A percentile compares a stretch with the other conserved stretches of the same genome.
These are phyloP conservation scores for Semaprochilodus insignis DNA, from an alignment of 2,797 vertebrate species.

Conservation along the genomic window DNA sequence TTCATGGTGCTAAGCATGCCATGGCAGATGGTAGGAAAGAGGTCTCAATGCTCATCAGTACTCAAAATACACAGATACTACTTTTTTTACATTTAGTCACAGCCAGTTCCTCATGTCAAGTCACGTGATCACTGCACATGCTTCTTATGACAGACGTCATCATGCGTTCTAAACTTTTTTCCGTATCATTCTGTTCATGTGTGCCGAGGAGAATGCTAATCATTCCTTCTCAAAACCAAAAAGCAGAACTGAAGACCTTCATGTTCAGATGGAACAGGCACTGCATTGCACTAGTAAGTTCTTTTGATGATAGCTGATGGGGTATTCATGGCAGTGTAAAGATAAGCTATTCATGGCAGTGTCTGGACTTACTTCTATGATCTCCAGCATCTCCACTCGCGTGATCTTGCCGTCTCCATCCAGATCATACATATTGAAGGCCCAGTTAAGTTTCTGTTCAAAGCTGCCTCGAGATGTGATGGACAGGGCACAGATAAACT, in stretches of 20 bases:
- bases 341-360: neutral
- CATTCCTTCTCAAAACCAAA: neutral
- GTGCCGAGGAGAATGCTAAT: neutral
- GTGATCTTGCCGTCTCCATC: constrained; percentile 93
- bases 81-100: too few species aligned
- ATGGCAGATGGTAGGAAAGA: too few species aligned
- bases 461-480: constrained; percentile 92
- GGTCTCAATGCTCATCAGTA: too few species aligned
- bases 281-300: neutral
- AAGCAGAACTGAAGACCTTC: neutral
- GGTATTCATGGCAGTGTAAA: too few species aligned
- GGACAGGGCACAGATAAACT: constrained; percentile 92
- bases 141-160: too few species aligned
- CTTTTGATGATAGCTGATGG: neutral
- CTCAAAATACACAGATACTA: too few species aligned
- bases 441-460: constrained; percentile 93
- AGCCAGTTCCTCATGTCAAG: too few species aligned
- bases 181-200: too few species aligned
- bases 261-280: neutral
- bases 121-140: neutral
- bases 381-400: constrained; percentile 92
- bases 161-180: too few species aligned
- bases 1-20: too few species aligned
- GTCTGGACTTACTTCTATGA: constrained; percentile 84
- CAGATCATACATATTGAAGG: constrained; percentile 93